Percentiles rank a stretch among this genome's conserved stretches.
phyloP scores from a whole-genome alignment of 2,888 invertebrate genomes.

The Drosophila siamana region DNA sequence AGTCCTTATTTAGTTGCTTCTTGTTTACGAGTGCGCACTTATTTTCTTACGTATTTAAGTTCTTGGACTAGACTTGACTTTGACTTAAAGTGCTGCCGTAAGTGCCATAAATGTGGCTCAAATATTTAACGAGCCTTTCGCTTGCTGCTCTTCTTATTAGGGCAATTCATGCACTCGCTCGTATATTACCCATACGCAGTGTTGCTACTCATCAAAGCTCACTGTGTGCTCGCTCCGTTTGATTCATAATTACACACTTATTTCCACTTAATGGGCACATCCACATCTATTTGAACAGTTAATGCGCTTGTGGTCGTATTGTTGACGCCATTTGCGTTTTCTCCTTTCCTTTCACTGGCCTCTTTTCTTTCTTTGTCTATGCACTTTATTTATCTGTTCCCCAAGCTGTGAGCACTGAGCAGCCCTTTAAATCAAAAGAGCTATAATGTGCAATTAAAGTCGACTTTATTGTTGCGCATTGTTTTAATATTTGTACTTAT shows the following conservation, averaged over 20 bases:
- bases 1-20: slow-evolving; percentile 42
- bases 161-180: slow-evolving; percentile 34
- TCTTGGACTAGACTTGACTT: slow-evolving; percentile 44
- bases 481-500: neutral
- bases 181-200: slow-evolving; percentile 44
- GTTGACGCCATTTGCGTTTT: slow-evolving; percentile 14
- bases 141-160: slow-evolving; percentile 42
- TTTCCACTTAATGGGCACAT: slow-evolving; percentile 55
- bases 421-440: slow-evolving; percentile 2
- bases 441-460: neutral
- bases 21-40: slow-evolving; percentile 3
- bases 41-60: slow-evolving; percentile 16
- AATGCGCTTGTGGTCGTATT: slow-evolving; percentile 54
- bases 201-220: slow-evolving; percentile 21
- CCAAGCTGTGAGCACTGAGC: neutral
- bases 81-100: slow-evolving; percentile 47
- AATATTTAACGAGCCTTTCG: slow-evolving; percentile 57
- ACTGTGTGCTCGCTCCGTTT: slow-evolving; percentile 29
- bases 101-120: slow-evolving; percentile 54
- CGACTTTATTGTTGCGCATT: neutral
- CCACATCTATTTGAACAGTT: slow-evolving; percentile 27
- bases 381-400: slow-evolving; percentile 25
- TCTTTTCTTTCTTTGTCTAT: slow-evolving; percentile 11
- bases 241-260: slow-evolving; percentile 64
- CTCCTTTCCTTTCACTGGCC: slow-evolving; percentile 5